A percentile compares a stretch with the other conserved stretches of the same genome.
Conservation (phyloP, 2,113 vertebrate genomes). For the Passer domesticus region DNA sequence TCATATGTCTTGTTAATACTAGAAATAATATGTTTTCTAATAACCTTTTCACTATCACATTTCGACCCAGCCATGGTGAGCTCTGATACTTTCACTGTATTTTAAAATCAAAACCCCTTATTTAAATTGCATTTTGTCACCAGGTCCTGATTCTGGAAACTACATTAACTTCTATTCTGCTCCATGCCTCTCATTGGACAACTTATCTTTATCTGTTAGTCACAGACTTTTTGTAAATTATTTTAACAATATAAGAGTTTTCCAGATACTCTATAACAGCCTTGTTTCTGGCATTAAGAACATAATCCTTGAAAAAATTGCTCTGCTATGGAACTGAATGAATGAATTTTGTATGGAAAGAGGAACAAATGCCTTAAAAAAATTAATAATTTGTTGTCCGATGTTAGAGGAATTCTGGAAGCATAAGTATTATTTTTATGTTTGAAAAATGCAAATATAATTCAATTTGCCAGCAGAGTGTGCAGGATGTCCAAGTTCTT, state of each 20-base stretch:
- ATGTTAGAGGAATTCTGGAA: not conserved
- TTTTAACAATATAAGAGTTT: not conserved
- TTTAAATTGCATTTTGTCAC: not conserved
- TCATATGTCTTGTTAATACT: not conserved
- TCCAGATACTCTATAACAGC: not conserved
- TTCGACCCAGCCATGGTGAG: not conserved
- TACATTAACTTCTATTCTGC: not conserved
- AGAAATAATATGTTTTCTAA: slow-evolving; percentile 2
- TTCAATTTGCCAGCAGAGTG: not conserved
- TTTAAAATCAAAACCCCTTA: not conserved
- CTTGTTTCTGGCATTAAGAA: not conserved
- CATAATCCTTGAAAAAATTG: not conserved
- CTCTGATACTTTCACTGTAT: not conserved
- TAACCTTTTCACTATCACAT: not conserved
- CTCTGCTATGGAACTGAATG: not conserved
- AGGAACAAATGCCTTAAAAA: not conserved
- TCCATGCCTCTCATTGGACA: not conserved
- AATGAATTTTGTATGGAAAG: not conserved
- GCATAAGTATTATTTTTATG: not conserved
- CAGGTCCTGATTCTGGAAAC: not conserved
- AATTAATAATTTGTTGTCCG: not conserved
- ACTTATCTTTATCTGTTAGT: not conserved
- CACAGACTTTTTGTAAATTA: not conserved
- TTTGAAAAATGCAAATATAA: not conserved
- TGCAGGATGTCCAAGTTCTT: not conserved